Evolutionary conservation across 2,797 vertebrate species (phyloP).

Genomic region (Lacerta viridis): DNA sequence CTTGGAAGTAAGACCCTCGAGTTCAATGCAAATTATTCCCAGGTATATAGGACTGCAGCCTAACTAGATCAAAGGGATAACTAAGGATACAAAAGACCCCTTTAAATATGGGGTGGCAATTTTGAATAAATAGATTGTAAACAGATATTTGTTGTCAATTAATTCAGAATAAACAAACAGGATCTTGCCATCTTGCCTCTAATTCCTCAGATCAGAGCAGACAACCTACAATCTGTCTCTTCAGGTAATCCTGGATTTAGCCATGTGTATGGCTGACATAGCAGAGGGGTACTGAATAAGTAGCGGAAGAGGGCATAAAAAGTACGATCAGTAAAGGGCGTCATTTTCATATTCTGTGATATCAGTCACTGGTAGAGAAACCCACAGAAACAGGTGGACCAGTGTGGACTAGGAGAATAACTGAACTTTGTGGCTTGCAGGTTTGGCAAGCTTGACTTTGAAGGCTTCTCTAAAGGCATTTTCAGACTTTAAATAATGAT

Average conservation of each 20-base stretch:
- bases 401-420: neutral
- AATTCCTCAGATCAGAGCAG: neutral
- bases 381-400: neutral
- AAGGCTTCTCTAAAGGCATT: neutral
- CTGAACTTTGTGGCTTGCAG: neutral
- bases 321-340: neutral
- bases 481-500: neutral
- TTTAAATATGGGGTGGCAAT: neutral
- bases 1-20: too few species aligned
- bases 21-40: too few species aligned
- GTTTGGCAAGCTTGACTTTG: neutral
- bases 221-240: constrained; percentile 12
- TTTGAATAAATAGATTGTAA: neutral
- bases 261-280: accelerated
- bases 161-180: neutral
- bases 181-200: neutral
- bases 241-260: neutral
- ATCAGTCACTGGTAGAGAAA: neutral
- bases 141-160: neutral
- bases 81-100: neutral
- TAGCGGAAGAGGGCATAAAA: neutral
- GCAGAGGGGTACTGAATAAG: neutral
- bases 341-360: neutral
- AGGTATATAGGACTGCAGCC: too few species aligned
- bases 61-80: neutral